Base-by-base conservation (phyloP, 2,888 invertebrate species). In the Amblyjoppa proteus region DNA sequence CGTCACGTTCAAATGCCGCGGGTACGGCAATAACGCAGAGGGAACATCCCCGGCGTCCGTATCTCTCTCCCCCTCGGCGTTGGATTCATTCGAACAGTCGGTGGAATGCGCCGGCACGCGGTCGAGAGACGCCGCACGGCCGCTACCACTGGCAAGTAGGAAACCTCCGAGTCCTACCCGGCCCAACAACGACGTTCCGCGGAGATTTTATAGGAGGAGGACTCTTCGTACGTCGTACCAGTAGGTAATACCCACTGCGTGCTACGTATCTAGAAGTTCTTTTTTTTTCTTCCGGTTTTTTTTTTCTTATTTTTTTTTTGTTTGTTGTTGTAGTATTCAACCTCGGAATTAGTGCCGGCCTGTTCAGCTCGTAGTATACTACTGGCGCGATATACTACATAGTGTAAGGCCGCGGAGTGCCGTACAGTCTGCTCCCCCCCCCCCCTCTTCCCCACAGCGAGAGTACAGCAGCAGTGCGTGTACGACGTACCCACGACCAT, bases 51-150 rank as follows among this genome's bases (percentile, higher is more conserved):
- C 0, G 1, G 1, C 38, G 7, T 4, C 34, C 38, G 38, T 38
- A 7, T 77, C 71, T 56, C 49, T 70, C 41, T 7, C 7, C 5
- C 41, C 5, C 41, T 45, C 49, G 53, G 64, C 16, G 76, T 66
- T 58, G 87, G 68, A 88, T 88, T 81, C 82, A 87, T 88, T 81
- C 82, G 68, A 86, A 82, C 81, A 81, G 81, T 61, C 80, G 77
- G 79, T 85, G 88, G 87, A 88, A 88, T 88, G 87, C 66, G 77
- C 70, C 66, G 68, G 82, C 64, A 64, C 49, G 73, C 71, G 71
- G 82, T 78, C 38, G 71, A 41, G 64, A 58, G 74, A 71, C 64
- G 41, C 79, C 66, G 61, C 78, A 80, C 51, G 75, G 68, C 73
- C 53, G 69, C 53, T 38, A 51, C 71, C 56, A 41, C 70, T 71